Evolutionary conservation across 2,113 vertebrate species (phyloP).

Genomic region (Austrofundulus limnaeus): DNA sequence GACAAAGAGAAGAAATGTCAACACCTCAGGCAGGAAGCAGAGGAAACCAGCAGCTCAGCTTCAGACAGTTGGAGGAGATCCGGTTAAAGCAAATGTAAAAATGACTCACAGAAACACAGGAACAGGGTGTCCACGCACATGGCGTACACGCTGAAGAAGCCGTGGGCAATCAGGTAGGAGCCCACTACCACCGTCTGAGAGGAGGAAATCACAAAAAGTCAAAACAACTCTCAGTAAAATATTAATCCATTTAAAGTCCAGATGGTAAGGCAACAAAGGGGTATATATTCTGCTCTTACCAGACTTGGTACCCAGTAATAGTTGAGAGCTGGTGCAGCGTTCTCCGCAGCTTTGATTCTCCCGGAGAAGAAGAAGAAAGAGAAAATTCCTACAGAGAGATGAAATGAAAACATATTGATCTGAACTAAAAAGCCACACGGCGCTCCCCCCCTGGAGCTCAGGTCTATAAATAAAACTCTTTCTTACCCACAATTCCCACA

Average conservation of each 20-base stretch:
- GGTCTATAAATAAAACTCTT: slow-evolving; percentile 15
- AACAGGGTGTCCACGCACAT: slow-evolving; percentile 99
- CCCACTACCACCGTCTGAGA: slow-evolving; percentile 89
- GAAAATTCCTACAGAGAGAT: slow-evolving; percentile 82
- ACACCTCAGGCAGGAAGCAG: slow-evolving; percentile 44
- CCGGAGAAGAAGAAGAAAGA: slow-evolving; percentile 98
- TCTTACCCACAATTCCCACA: slow-evolving; percentile 82
- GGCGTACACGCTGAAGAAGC: slow-evolving; percentile 96
- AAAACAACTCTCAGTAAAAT: not conserved
- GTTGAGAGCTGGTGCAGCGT: slow-evolving; percentile 87
- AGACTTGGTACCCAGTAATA: slow-evolving; percentile 97
- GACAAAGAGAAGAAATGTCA: slow-evolving; percentile 69
- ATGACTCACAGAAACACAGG: slow-evolving; percentile 98
- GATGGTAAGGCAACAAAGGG: too few relatives aligned
- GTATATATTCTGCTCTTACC: slow-evolving; percentile 73
- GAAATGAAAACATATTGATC: slow-evolving; percentile 2
- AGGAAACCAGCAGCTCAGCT: slow-evolving; percentile 47
- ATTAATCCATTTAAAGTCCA: too few relatives aligned
- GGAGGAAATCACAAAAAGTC: slow-evolving; percentile 17
- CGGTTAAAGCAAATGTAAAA: not conserved
- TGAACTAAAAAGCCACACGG: slow-evolving; percentile 1
- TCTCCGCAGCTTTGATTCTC: slow-evolving; percentile 83
- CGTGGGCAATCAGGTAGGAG: slow-evolving; percentile 94
- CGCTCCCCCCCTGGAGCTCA: not conserved
- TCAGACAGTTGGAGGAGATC: slow-evolving; percentile 5